Evolutionary conservation across 2,888 invertebrate species (phyloP).

Genomic region (Epinotia bilunana): DNA sequence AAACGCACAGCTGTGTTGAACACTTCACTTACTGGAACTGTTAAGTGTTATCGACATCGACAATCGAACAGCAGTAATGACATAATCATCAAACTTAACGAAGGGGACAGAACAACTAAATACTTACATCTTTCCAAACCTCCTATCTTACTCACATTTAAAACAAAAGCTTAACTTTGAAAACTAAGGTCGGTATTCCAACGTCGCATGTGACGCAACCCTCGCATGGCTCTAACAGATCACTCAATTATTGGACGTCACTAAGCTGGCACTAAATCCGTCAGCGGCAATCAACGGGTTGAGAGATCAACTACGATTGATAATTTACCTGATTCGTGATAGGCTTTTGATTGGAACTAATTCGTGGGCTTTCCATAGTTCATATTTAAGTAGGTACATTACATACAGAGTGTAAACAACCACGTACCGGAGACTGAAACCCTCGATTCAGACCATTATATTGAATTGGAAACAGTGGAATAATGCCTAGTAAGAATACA

Average conservation of each 20-base stretch:
- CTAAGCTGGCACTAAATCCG: conserved; percentile 30
- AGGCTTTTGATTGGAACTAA: not conserved
- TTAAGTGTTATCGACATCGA: not conserved
- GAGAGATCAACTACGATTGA: conserved; percentile 23
- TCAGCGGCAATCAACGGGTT: conserved; percentile 26
- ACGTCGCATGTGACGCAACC: not conserved
- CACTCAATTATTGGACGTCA: conserved; percentile 29
- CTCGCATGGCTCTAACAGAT: conserved; percentile 7
- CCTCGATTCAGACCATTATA: too few species aligned
- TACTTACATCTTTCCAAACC: not conserved
- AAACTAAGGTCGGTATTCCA: not conserved
- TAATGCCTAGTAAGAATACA: too few species aligned
- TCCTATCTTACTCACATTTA: not conserved
- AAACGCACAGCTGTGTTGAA: too few species aligned
- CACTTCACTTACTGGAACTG: too few species aligned
- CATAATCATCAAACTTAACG: conserved; percentile 15
- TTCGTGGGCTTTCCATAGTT: not conserved
- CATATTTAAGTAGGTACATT: too few species aligned
- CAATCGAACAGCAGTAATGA: conserved; percentile 2
- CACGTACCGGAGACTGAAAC: too few species aligned
- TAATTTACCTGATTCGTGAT: conserved; percentile 8
- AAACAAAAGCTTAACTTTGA: not conserved
- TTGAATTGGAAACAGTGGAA: too few species aligned
- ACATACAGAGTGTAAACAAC: too few species aligned
- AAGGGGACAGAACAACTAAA: conserved; percentile 3